Conservation (phyloP, 30 jellyfish, hydroid and myxozoan species). For the Cassiopea andromeda region DNA sequence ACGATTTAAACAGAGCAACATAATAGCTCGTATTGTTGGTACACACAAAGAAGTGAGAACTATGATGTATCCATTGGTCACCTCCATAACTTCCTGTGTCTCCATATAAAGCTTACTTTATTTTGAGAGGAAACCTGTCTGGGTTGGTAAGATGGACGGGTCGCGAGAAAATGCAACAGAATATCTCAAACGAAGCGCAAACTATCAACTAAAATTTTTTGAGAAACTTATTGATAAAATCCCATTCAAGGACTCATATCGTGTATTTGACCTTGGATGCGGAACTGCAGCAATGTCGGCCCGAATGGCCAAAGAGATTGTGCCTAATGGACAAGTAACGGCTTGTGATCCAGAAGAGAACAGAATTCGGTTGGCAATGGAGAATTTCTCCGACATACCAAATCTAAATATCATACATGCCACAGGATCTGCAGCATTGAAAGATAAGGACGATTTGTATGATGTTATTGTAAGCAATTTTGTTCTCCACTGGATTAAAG, state of each 20-base stretch:
- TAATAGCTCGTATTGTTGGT: too few relatives aligned
- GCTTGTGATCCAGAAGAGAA: conserved; percentile 33
- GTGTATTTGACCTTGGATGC: conserved; percentile 27
- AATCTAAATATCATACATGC: not conserved
- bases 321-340: conserved; percentile 5
- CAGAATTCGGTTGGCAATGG: conserved; percentile 4
- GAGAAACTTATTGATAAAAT: not conserved
- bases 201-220: not conserved
- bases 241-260: not conserved
- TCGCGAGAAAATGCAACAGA: not conserved
- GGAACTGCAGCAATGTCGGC: conserved; percentile 31
- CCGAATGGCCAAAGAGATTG: conserved; percentile 5
- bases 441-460: not conserved
- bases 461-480: conserved; percentile 18
- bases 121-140: too few relatives aligned
- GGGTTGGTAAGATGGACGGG: not conserved
- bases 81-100: too few relatives aligned
- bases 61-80: too few relatives aligned
- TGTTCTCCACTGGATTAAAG: conserved; percentile 25
- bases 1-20: too few relatives aligned
- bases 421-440: conserved; percentile 7
- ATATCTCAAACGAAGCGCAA: not conserved
- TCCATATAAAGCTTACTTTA: too few relatives aligned
- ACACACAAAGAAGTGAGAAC: too few relatives aligned
- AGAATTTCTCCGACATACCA: not conserved